A percentile compares a stretch with the other conserved stretches of the same genome.
phyloP scores from a whole-genome alignment of 2,888 invertebrate genomes.

The Lepidocyrtinus sp. region DNA sequence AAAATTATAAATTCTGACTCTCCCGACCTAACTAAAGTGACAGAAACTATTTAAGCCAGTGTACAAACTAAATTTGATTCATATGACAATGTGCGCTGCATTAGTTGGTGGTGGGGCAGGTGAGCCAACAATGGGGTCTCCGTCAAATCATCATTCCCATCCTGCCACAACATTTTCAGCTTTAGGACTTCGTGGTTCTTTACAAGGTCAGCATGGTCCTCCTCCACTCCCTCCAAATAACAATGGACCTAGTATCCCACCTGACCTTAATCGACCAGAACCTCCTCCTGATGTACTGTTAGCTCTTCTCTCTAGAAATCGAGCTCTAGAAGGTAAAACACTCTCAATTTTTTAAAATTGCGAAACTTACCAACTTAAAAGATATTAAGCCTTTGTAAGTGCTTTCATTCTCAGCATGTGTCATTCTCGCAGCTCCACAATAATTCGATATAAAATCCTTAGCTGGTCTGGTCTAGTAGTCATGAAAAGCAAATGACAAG shows the following conservation, averaged over 20 bases:
- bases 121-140: slow-evolving; percentile 60
- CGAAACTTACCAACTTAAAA: too few relatives aligned
- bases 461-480: slow-evolving; percentile 26
- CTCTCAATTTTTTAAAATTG: neutral
- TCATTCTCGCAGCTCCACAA: neutral
- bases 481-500: too few relatives aligned
- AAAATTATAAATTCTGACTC: too few relatives aligned
- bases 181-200: slow-evolving; percentile 51
- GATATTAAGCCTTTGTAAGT: too few relatives aligned
- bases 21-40: too few relatives aligned
- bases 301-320: slow-evolving; percentile 88
- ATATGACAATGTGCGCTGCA: slow-evolving; percentile 66
- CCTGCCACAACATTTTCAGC: slow-evolving; percentile 49
- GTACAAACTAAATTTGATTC: too few relatives aligned
- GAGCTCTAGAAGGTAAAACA: slow-evolving; percentile 93
- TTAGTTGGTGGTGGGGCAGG: slow-evolving; percentile 60
- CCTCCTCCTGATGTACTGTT: slow-evolving; percentile 85
- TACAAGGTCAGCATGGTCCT: slow-evolving; percentile 56
- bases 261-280: slow-evolving; percentile 68
- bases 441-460: slow-evolving; percentile 44
- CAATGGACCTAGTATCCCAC: slow-evolving; percentile 58
- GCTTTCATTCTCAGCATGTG: neutral
- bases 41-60: too few relatives aligned
- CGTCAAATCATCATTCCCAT: slow-evolving; percentile 56
- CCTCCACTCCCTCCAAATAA: slow-evolving; percentile 59